Base-by-base conservation (phyloP, 2,797 vertebrate genomes). In the Odontamblyopus lacepedii region DNA sequence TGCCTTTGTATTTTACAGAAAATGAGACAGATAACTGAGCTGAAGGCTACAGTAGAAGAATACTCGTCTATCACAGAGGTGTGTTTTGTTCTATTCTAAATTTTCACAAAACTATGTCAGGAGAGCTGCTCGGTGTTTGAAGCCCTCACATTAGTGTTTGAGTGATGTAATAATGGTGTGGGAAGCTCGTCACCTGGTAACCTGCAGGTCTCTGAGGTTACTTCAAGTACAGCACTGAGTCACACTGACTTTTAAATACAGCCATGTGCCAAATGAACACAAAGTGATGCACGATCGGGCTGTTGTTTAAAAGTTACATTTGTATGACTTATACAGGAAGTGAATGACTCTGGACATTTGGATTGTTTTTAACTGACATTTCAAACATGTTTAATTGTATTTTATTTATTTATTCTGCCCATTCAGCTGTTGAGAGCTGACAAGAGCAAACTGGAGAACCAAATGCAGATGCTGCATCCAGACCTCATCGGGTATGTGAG, bases 11-110 rank as follows among this genome's bases (percentile, higher is more conserved):
- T 69, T 66, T 72, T 69, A 67, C 93, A 98, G 97, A 98, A 93
- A 78, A 88, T 87, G 64, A 83, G 92, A 70, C 92, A 92, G 73
- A 94, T 96, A 53, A 88, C 94, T 69, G 96, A 98, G 61, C 90
- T 98, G 41, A 94, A 94, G 74, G 76, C 91, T 71, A 87, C 93
- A 1, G 71, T 98, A 67, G 88, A 85, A 81, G 96, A 98, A 81
- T 96, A 95, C 27, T 91, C 91, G 0, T 92, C 92, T 0, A 67
- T 96, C 62, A 95, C 95, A 55, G 95, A 98, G 95, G 97, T 79
- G 32, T 59, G 48, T 50, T 66, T 29, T 29, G 1, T 29, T 48
- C 35, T 38, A 38, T 8, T 48, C 44, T 48, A 48, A 48, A 6
- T 51, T 64, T 23, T 26, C 1, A 48, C 9, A 27, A 27, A 62